Evolutionary conservation across 2,888 invertebrate species (phyloP), one percentile per base, ranked within the genome.

Genomic region (Meiosimyza platycephala): DNA sequence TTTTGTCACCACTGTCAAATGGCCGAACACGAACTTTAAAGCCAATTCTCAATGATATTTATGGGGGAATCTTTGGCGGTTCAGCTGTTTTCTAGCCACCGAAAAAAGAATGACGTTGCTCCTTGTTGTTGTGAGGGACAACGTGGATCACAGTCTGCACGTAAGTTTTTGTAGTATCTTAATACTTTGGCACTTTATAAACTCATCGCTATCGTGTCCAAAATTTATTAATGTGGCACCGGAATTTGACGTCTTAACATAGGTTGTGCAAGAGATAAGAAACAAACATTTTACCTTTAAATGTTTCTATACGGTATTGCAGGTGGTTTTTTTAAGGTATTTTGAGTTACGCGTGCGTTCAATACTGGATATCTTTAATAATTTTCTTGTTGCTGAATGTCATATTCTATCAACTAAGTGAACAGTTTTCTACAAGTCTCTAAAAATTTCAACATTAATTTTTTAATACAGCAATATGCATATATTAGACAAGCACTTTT

Each of bases 201-300:
- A 77, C 75, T 75, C 73, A 54, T 71, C 68, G 51, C 55, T 72
- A 71, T 71, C 70, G 70, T 73, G 72, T 73, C 67, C 75, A 62
- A 74, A 74, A 78, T 78, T 78, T 78, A 78, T 78, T 77, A 63
- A 63, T 69, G 67, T 75, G 57, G 71, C 71, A 55, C 71, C 72
- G 70, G 71, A 74, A 75, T 74, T 78, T 77, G 78, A 78, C 78
- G 67, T 77, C 74, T 77, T 73, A 64, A 72, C 76, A 75, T 76
- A 74, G 76, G 76, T 60, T 57, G 71, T 71, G 40, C 5, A 28
- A 40, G 48, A 74, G 66, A 57, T 22, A 66, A 68, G 48, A 15
- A 62, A 66, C 50, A 6, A 18, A 54, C 55, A 50, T 40, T 40
- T 40, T 40, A 40, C 40, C 40, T 40, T 40, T 40, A 28, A 28